Conservation (phyloP, 1,140 invertebrate genomes). For the Reticulitermes speratus region DNA sequence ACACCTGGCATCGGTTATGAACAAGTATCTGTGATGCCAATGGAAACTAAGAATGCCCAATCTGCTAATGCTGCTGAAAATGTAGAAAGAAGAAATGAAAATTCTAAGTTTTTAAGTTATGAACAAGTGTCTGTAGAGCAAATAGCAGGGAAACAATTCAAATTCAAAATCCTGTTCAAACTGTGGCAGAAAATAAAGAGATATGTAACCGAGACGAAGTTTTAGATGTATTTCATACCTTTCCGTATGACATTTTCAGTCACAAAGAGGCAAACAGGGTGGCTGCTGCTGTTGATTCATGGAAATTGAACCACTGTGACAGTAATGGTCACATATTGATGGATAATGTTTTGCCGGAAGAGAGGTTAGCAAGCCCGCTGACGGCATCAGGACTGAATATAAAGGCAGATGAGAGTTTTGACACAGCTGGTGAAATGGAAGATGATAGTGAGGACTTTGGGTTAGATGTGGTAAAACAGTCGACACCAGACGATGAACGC, state of each 20-base stretch:
- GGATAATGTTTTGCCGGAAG: neutral
- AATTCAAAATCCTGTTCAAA: neutral
- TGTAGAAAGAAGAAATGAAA: neutral
- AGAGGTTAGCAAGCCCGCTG: neutral
- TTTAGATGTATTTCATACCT: neutral
- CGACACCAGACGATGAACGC: constrained; percentile 55
- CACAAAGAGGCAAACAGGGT: neutral
- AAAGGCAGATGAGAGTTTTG: neutral
- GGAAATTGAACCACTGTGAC: neutral
- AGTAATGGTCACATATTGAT: neutral
- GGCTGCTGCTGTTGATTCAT: neutral
- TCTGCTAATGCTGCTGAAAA: neutral
- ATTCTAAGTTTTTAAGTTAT: neutral
- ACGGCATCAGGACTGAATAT: neutral
- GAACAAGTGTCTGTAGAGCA: neutral
- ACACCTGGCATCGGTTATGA: neutral
- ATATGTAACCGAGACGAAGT: neutral
- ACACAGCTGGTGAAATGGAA: neutral
- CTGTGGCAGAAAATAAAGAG: neutral
- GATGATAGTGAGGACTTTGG: constrained; percentile 42
- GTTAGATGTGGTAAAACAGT: constrained; percentile 33
- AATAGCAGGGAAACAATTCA: neutral
- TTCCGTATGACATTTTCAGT: neutral
- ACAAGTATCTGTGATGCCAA: neutral
- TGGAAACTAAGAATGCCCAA: neutral